phyloP scores from a whole-genome alignment of 2,888 invertebrate genomes.

The Eurytoma adleriae region DNA sequence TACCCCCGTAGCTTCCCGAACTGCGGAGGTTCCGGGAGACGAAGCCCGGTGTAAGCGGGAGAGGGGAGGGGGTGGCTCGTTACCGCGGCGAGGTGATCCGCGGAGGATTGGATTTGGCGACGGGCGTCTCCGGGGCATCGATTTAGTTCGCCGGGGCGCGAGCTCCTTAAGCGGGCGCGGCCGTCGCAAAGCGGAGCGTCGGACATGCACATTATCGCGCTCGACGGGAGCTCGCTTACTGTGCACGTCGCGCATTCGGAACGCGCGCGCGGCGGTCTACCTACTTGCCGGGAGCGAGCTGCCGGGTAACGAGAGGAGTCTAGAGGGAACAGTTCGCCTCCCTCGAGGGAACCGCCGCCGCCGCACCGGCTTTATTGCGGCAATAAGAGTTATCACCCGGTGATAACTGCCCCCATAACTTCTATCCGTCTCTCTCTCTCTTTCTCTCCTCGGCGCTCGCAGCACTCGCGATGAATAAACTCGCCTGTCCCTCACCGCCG shows the following conservation, averaged over 20 bases:
- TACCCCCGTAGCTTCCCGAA: neutral
- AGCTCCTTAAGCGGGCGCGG: no score
- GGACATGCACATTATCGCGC: constrained; percentile 40
- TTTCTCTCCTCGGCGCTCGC: neutral
- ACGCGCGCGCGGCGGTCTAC: constrained; percentile 27
- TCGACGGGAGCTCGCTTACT: neutral
- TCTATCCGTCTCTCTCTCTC: constrained; percentile 28
- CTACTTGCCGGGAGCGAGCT: constrained; percentile 9
- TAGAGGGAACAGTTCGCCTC: constrained; percentile 59
- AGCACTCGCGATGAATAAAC: constrained; percentile 46
- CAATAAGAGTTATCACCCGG: constrained; percentile 70
- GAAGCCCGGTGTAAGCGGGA: no score
- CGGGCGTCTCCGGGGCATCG: no score
- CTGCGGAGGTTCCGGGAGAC: neutral
- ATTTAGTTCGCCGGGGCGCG: no score
- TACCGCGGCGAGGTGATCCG: no score
- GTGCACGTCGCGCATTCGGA: constrained; percentile 32
- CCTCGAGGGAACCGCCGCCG: constrained; percentile 57
- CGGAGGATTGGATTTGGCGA: no score
- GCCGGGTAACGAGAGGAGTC: constrained; percentile 57
- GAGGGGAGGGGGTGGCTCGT: no score
- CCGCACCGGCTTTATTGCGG: constrained; percentile 65
- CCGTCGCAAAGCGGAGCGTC: no score
- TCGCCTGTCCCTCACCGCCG: constrained; percentile 33
- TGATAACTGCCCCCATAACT: constrained; percentile 67